Conservation (phyloP, 2,797 vertebrate genomes). For the Trachurus trachurus region DNA sequence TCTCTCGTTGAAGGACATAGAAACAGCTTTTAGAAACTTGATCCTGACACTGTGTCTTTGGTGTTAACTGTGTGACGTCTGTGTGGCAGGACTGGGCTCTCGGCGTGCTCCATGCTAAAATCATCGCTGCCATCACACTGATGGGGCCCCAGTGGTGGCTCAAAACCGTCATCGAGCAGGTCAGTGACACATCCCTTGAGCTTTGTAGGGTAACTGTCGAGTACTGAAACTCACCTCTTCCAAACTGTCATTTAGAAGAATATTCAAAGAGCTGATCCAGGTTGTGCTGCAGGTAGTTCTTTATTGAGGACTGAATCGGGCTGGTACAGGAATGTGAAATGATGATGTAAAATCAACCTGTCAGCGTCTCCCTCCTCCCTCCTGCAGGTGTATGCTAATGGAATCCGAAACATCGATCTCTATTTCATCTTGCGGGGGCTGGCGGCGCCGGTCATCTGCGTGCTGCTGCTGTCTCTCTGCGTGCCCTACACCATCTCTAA, state of each 20-base stretch:
- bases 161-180: constrained; percentile 98
- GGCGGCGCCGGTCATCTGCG: constrained; percentile 94
- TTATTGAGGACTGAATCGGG: too few relatives aligned
- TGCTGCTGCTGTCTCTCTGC: constrained; percentile 93
- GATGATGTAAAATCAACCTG: neutral
- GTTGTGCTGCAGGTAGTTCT: neutral
- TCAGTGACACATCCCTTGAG: constrained; percentile 62
- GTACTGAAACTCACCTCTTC: neutral
- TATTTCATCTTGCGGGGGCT: constrained; percentile 94
- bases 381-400: constrained; percentile 95
- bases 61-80: constrained; percentile 10
- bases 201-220: neutral
- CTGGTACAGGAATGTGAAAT: neutral
- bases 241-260: neutral
- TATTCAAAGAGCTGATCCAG: neutral
- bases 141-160: constrained; percentile 99
- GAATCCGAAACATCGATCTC: constrained; percentile 97
- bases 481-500: constrained; percentile 93
- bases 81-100: constrained; percentile 94
- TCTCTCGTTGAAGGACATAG: neutral
- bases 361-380: neutral
- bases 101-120: constrained; percentile 98
- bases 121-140: constrained; percentile 96
- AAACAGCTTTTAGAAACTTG: neutral
- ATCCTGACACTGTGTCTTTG: neutral